Evolutionary conservation across 2,113 vertebrate genomes (phyloP), one percentile per base, ranked within the genome.

Genomic region (Mormyrus lacerda): DNA sequence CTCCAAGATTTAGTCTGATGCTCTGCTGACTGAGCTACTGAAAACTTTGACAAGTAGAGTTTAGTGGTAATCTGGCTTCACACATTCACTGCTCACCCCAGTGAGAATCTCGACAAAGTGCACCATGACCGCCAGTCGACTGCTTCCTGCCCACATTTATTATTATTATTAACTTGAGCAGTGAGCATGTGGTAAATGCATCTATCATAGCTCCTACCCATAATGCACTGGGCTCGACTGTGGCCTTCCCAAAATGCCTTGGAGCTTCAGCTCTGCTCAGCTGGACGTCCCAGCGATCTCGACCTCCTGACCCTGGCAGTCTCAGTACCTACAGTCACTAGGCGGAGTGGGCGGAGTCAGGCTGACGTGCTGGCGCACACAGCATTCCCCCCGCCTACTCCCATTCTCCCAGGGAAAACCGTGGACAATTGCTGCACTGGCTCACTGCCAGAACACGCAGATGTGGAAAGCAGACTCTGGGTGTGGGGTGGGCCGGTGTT

Each of bases 371-470:
- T 93, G 92, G 90, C 89, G 90, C 89, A 91, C 92, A 93, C 92
- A 90, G 91, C 92, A 93, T 95, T 94, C 21, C 91, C 73, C 89
- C 93, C 92, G 94, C 92, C 73, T 92, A 95, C 91, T 91, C 92
- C 50, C 61, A 92, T 92, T 94, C 93, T 93, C 93, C 92, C 90
- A 94, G 93, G 92, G 94, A 93, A 94, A 92, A 93, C 93, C 93
- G 83, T 15, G 55, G 53, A 88, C 39, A 58, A 89, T 19, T 2
- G 24, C 51, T 44, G 55, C 9, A 1, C 35, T 90, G 91, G 89
- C 88, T 24, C 1, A 35, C 3, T 65, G 92, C 95, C 95, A 94
- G 91, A 90, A 91, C 92, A 92, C 91, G 88, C 91, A 93, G 92
- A 94, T 24, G n/a, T 31, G 24, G 82, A 50, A 35, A 27, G 27